Evolutionary conservation across 1,140 invertebrate species (phyloP).

Genomic region (Lepidurus arcticus): DNA sequence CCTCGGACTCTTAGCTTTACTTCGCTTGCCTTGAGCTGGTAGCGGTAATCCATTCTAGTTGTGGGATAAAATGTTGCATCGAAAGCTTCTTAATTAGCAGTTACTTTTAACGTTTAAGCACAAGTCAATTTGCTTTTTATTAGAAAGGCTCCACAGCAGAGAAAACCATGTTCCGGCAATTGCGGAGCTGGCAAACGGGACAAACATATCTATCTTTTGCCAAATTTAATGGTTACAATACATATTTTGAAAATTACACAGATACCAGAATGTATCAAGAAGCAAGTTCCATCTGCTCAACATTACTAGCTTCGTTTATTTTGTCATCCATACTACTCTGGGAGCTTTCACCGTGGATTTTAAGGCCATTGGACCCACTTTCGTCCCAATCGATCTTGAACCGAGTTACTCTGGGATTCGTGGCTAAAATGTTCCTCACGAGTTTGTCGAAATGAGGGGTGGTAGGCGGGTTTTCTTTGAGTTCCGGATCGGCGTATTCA

Average conservation of each 20-base stretch:
- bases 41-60: not conserved
- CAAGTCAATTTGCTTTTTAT: not conserved
- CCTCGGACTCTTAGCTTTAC: too few relatives aligned
- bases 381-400: constrained; percentile 97
- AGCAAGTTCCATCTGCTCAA: not conserved
- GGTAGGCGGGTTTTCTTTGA: constrained; percentile 89
- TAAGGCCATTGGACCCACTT: not conserved
- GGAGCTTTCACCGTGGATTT: not conserved
- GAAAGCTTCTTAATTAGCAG: not conserved
- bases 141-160: not conserved
- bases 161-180: too few relatives aligned
- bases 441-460: constrained; percentile 89
- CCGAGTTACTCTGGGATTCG: constrained; percentile 87
- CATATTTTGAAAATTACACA: not conserved
- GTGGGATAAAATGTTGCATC: not conserved
- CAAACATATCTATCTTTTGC: not conserved
- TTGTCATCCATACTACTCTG: constrained; percentile 6
- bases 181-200: not conserved
- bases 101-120: not conserved
- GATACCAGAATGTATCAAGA: not conserved
- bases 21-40: too few relatives aligned
- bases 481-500: constrained; percentile 88
- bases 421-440: constrained; percentile 81
- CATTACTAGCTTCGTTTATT: not conserved
- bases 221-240: not conserved